Percentiles rank a stretch among this genome's conserved stretches.
These are phyloP conservation scores for Aldrovandia affinis DNA, from an alignment of 2,797 vertebrate genomes.

Conservation along the genomic window DNA sequence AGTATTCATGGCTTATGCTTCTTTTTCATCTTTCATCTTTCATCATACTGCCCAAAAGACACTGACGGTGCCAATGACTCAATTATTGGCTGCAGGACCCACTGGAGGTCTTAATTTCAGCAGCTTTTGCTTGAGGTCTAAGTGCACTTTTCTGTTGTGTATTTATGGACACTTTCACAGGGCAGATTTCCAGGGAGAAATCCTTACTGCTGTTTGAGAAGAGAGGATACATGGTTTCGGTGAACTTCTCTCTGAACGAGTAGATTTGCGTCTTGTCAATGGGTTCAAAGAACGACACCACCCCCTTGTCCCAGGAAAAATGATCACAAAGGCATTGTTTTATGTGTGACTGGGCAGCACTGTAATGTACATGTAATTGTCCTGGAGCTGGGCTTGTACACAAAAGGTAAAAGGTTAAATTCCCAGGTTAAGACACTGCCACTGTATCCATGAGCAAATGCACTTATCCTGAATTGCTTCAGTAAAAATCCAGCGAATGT, in stretches of 20 bases:
- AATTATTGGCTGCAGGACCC: conserved; percentile 26
- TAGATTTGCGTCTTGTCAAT: not conserved
- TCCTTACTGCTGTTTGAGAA: conserved; percentile 13
- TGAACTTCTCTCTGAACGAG: conserved; percentile 6
- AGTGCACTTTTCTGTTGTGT: no score
- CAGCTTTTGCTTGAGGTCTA: no score
- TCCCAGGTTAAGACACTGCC: no score
- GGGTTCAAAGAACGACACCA: conserved; percentile 32
- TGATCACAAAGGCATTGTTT: no score
- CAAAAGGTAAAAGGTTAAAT: no score
- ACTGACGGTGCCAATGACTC: conserved; percentile 22
- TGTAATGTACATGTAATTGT: no score
- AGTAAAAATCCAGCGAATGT: no score
- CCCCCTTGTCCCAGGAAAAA: conserved; percentile 25
- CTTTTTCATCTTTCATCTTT: no score
- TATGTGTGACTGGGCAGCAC: no score
- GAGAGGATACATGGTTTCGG: conserved; percentile 35
- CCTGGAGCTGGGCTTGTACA: no score
- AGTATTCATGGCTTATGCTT: no score
- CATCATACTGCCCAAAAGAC: not conserved
- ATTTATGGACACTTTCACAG: not conserved
- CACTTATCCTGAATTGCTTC: not conserved
- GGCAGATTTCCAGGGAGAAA: conserved; percentile 1
- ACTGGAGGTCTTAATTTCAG: no score
- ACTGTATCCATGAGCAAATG: not conserved